Evolutionary conservation across 2,888 invertebrate species (phyloP), one percentile per base, ranked within the genome.

Genomic region (Andricus quercusramuli): DNA sequence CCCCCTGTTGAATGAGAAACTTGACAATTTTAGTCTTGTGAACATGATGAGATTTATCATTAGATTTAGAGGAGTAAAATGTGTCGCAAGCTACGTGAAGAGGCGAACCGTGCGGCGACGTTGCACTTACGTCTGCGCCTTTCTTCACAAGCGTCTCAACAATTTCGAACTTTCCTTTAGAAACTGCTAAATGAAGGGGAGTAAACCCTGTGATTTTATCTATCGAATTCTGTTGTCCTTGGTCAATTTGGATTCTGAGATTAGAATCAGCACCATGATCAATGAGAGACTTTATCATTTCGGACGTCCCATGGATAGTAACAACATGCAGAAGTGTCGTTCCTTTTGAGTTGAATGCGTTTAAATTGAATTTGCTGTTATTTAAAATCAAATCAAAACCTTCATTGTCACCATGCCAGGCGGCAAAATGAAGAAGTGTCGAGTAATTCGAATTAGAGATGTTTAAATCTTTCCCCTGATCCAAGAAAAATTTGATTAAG

Each of bases 341-440:
- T 25, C 77, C 77, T 8, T 77, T 64, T 3, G 64, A n/a, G 25
- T 62, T 77, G 22, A 64, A 64, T 17, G 77, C 77, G 20, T 80
- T 80, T 20, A 80, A 20, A 74, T 74, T 20, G 2, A 17, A 29
- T 0, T 32, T 20, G n/a, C 32, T 32, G 11, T 56, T 74, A 17
- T 74, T 9, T 32, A 74, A n/a, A 51, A 74, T 56, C 4, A 51
- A 51, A 15, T 51, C 11, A 11, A 74, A 74, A 32, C 70, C 29
- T 20, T 74, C 70, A 15, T 74, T 74, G n/a, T 74, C 47, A 11
- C 51, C 32, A n/a, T 74, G 47, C 51, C n/a, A 51, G 11, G 79
- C 79, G 20, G 81, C 79, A 51, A 81, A 66, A 41, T 81, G 81
- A 4, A 82, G 62, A 3, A 80, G 80, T 59, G 80, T 66, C 6